These are phyloP conservation scores for Streblospio benedicti DNA, from an alignment of 1,140 invertebrate genomes.

Conservation along the genomic window DNA sequence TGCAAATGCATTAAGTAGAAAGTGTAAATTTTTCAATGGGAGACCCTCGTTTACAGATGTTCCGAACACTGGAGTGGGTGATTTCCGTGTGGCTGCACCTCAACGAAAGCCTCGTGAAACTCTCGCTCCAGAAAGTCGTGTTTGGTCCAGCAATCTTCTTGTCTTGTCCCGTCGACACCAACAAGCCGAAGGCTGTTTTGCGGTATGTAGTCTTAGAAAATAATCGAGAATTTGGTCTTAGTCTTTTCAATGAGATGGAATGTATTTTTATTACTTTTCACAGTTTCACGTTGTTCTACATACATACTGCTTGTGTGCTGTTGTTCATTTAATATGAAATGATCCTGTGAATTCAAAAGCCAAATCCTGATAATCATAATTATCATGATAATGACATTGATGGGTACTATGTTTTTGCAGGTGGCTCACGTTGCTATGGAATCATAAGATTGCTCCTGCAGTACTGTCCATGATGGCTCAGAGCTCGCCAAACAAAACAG, in stretches of 20 bases:
- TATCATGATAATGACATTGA: too few species aligned
- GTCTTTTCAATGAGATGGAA: neutral
- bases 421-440: slow-evolving; percentile 40
- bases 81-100: slow-evolving; percentile 41
- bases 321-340: too few species aligned
- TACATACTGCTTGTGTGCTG: too few species aligned
- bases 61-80: slow-evolving; percentile 39
- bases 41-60: too few species aligned
- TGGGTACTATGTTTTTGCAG: too few species aligned
- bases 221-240: neutral
- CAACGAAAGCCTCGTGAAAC: slow-evolving; percentile 40
- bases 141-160: slow-evolving; percentile 40
- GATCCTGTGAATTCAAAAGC: too few species aligned
- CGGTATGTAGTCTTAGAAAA: too few species aligned
- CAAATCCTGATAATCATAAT: too few species aligned
- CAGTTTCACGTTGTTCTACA: too few species aligned
- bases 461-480: slow-evolving; percentile 34
- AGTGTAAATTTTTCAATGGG: too few species aligned
- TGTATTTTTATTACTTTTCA: too few species aligned
- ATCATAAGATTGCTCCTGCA: slow-evolving; percentile 33
- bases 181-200: slow-evolving; percentile 29
- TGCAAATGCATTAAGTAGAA: too few species aligned
- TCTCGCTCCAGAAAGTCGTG: slow-evolving; percentile 31
- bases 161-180: slow-evolving; percentile 36
- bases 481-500: slow-evolving; percentile 26